Conservation (phyloP, 2,888 invertebrate genomes). For the Ferdinandea cuprea region DNA sequence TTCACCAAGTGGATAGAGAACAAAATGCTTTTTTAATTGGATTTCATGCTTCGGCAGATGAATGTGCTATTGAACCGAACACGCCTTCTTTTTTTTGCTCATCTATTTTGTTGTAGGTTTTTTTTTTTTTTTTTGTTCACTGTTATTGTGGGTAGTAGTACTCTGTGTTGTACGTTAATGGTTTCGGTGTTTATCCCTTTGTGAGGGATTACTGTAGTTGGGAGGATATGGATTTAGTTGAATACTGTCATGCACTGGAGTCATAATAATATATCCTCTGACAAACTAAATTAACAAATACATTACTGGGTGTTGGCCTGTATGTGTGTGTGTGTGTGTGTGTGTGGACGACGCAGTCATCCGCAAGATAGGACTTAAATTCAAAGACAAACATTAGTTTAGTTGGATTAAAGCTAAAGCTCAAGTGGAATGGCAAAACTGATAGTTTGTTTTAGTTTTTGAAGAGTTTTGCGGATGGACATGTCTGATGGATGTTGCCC, state of each 20-base stretch:
- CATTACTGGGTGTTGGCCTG: too few species aligned
- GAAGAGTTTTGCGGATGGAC: too few species aligned
- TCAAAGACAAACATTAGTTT: conserved; percentile 42
- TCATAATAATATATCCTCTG: conserved; percentile 1
- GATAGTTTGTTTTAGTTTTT: too few species aligned
- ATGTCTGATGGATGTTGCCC: too few species aligned
- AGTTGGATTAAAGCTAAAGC: conserved; percentile 46
- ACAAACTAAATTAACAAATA: too few species aligned
- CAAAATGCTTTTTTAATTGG: conserved; percentile 74
- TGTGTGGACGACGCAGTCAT: conserved; percentile 28
- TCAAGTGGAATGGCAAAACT: too few species aligned
- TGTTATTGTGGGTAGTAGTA: conserved; percentile 5
- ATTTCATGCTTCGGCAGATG: conserved; percentile 73
- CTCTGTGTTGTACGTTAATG: conserved; percentile 30
- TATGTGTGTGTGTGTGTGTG: not conserved
- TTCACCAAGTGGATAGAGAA: conserved; percentile 57
- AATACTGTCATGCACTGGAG: conserved; percentile 49
- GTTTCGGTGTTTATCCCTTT: conserved; percentile 33
- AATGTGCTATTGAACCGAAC: conserved; percentile 73
- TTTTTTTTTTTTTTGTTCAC: conserved; percentile 10
- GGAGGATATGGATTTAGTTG: conserved; percentile 37
- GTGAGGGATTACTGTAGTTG: too few species aligned
- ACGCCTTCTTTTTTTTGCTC: conserved; percentile 52
- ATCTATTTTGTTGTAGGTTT: too few species aligned
- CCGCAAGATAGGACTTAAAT: conserved; percentile 39